These are phyloP conservation scores for Mythimna albipuncta DNA, from an alignment of 2,888 invertebrate species.

Conservation along the genomic window DNA sequence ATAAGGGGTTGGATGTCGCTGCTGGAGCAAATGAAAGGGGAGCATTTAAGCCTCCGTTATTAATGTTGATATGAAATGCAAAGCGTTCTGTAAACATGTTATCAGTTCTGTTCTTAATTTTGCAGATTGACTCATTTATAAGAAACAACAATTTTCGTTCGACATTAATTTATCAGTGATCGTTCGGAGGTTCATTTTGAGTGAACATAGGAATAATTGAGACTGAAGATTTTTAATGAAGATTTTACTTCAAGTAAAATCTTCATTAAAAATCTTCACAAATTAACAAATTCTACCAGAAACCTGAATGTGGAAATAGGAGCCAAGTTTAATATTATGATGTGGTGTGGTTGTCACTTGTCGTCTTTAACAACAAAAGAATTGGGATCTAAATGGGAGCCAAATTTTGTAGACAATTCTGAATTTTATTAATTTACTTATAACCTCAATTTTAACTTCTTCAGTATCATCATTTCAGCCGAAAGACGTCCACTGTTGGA, in stretches of 20 bases:
- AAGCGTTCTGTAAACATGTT: not conserved
- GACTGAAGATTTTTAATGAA: not conserved
- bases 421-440: not conserved
- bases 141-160: not conserved
- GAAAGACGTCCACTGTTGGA: no score
- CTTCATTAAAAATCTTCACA: no score
- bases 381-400: no score
- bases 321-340: no score
- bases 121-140: not conserved
- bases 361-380: no score
- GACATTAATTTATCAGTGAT: no score
- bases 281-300: not conserved
- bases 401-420: no score
- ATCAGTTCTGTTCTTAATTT: not conserved
- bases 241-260: no score
- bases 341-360: no score
- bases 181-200: not conserved
- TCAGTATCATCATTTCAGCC: no score
- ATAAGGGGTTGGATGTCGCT: slow-evolving; percentile 20
- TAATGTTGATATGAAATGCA: not conserved
- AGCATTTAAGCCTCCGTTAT: not conserved
- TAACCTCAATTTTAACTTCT: not conserved
- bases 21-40: not conserved
- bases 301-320: no score
- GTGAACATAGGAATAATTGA: not conserved